Evolutionary conservation across 2,113 vertebrate species (phyloP).

Genomic region (Motacilla alba): DNA sequence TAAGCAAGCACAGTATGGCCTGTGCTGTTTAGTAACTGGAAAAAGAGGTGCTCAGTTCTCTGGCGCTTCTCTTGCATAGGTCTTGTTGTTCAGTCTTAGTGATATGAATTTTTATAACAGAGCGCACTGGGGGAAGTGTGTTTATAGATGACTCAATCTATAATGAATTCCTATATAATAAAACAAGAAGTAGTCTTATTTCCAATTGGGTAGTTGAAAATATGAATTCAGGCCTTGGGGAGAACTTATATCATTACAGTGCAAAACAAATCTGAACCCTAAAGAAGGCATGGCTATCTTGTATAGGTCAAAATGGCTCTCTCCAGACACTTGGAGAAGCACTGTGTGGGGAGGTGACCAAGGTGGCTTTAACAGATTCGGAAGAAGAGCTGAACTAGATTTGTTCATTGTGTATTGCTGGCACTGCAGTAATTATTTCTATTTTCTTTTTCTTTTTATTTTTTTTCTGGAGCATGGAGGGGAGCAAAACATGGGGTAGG

Average conservation of each 20-base stretch:
- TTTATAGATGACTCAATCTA: background rate
- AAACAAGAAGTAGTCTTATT: background rate
- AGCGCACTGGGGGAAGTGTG: background rate
- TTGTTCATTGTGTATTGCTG: background rate
- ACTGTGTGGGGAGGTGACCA: background rate
- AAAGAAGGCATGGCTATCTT: background rate
- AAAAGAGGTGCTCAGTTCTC: background rate
- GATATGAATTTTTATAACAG: background rate
- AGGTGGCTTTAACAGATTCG: background rate
- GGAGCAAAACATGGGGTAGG: background rate
- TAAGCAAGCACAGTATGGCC: background rate
- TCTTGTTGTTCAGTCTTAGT: background rate
- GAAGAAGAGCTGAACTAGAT: background rate
- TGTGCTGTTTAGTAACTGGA: background rate
- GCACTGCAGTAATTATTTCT: background rate
- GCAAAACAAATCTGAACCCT: background rate
- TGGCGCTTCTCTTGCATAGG: background rate
- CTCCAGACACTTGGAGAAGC: background rate
- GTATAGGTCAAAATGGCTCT: background rate
- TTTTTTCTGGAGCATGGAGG: background rate
- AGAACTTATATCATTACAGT: background rate
- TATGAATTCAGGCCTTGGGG: background rate
- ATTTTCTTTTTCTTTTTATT: fast-evolving
- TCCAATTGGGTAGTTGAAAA: background rate
- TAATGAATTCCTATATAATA: background rate